These are phyloP conservation scores for Onychostruthus taczanowskii DNA, from an alignment of 2,113 vertebrate genomes.

Conservation along the genomic window DNA sequence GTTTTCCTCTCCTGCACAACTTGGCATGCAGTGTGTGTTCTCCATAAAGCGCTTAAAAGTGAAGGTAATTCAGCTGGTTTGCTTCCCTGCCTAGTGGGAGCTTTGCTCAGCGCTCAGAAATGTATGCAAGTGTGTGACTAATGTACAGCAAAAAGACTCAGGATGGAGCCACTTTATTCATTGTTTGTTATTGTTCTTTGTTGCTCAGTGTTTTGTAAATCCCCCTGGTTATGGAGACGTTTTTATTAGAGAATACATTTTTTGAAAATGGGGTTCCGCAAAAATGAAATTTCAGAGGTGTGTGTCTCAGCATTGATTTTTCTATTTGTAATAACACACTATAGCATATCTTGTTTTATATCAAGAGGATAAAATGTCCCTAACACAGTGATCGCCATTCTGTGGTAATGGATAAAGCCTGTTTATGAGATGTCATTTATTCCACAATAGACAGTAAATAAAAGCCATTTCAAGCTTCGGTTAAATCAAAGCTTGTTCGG, in stretches of 20 bases:
- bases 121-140: constrained; percentile 61
- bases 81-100: constrained; percentile 34
- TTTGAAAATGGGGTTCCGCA: constrained; percentile 73
- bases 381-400: constrained; percentile 79
- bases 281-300: constrained; percentile 86
- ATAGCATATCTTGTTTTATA: constrained; percentile 82
- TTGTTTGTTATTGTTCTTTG: constrained; percentile 71
- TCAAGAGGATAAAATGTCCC: constrained; percentile 86
- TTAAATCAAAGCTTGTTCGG: constrained; percentile 93
- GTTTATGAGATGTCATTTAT: constrained; percentile 91
- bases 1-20: constrained; percentile 1
- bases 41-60: constrained; percentile 32
- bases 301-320: constrained; percentile 87
- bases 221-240: constrained; percentile 72
- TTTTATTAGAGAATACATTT: constrained; percentile 80
- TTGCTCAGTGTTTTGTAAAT: constrained; percentile 73
- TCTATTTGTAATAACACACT: constrained; percentile 84
- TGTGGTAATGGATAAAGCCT: constrained; percentile 87
- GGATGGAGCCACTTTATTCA: constrained; percentile 70
- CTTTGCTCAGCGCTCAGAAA: constrained; percentile 20
- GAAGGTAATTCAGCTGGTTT: constrained; percentile 58
- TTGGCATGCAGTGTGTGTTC: constrained; percentile 30
- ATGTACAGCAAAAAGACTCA: constrained; percentile 48
- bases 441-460: constrained; percentile 95
- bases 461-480: constrained; percentile 91